Evolutionary conservation across 2,797 vertebrate species (phyloP).

Genomic region (Sus cebifrons): DNA sequence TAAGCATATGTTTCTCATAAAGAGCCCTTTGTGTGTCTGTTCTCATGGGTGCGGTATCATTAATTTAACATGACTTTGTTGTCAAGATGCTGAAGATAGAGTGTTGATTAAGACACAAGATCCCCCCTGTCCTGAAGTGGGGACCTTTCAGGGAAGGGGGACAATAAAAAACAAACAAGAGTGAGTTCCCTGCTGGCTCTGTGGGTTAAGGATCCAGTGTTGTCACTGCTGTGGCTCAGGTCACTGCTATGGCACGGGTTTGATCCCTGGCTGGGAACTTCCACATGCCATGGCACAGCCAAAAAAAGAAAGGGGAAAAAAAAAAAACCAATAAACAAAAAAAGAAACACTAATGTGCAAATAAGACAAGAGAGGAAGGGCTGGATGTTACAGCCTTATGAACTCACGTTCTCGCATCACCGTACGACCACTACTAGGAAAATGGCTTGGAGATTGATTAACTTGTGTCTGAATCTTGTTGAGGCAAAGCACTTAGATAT

Average conservation of each 20-base stretch:
- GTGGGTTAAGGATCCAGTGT: no score
- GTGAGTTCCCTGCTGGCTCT: no score
- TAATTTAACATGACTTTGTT: background rate
- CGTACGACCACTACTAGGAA: background rate
- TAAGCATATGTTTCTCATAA: background rate
- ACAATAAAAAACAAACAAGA: background rate
- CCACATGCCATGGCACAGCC: no score
- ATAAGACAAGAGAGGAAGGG: fast-evolving
- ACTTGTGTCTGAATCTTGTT: background rate
- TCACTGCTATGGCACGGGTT: no score
- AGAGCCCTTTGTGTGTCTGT: background rate
- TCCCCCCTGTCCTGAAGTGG: background rate
- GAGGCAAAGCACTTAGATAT: background rate
- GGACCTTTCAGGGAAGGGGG: background rate
- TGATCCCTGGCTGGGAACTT: no score
- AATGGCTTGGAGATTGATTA: background rate
- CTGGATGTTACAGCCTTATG: background rate
- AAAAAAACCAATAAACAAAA: background rate
- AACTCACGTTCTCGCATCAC: background rate
- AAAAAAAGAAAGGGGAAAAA: no score
- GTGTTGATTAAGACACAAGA: background rate
- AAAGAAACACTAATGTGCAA: background rate
- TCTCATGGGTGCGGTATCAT: background rate
- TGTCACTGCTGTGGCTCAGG: no score
- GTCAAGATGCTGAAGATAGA: background rate